These are phyloP conservation scores for Hyles vespertilio DNA, from an alignment of 1,140 invertebrate species.

Conservation along the genomic window DNA sequence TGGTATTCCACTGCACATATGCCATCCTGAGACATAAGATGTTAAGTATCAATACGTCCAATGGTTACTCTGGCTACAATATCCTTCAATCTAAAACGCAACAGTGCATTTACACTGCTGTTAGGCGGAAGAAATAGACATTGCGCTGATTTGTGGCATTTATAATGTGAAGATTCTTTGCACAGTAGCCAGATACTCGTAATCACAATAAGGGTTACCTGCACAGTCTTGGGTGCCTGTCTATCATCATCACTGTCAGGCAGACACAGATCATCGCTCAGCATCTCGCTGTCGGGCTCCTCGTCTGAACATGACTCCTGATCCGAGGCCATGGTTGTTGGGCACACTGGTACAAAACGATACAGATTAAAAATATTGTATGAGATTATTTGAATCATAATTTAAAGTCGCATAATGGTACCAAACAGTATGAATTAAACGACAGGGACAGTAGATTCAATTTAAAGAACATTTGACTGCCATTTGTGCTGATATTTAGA, in stretches of 20 bases:
- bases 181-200: background rate
- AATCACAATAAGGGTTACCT: constrained; percentile 31
- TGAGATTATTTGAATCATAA: background rate
- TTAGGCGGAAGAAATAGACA: too few relatives aligned
- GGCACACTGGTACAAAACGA: constrained; percentile 26
- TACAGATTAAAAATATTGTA: background rate
- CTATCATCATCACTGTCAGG: constrained; percentile 67
- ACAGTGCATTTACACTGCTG: too few relatives aligned
- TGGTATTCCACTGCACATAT: too few relatives aligned
- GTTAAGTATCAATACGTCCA: too few relatives aligned
- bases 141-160: too few relatives aligned
- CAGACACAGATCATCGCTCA: constrained; percentile 70
- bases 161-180: too few relatives aligned
- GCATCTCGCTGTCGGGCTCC: constrained; percentile 73
- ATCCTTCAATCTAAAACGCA: too few relatives aligned
- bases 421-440: background rate
- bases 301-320: constrained; percentile 70
- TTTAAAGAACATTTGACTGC: too few relatives aligned
- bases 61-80: too few relatives aligned
- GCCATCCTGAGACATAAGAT: too few relatives aligned
- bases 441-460: background rate
- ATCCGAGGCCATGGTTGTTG: constrained; percentile 56
- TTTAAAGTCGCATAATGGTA: background rate
- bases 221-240: constrained; percentile 32
- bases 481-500: too few relatives aligned